Percentiles rank a stretch among this genome's conserved stretches.
Conservation (phyloP, 2,113 vertebrate genomes). For the Haemorhous mexicanus region DNA sequence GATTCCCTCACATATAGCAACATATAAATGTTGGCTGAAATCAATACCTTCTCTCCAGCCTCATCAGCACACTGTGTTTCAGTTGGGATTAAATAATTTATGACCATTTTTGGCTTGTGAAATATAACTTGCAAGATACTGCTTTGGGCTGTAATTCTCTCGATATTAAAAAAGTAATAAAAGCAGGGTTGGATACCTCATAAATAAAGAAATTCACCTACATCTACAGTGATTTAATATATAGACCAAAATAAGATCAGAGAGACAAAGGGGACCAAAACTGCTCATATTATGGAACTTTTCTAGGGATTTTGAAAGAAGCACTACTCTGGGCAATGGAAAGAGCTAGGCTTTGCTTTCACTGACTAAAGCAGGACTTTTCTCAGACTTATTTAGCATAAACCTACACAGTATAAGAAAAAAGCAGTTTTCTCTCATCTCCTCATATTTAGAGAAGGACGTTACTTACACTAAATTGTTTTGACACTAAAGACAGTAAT, state of each 20-base stretch:
- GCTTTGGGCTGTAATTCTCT: background rate
- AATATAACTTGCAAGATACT: background rate
- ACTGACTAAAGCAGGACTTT: background rate
- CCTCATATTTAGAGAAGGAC: background rate
- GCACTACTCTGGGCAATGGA: background rate
- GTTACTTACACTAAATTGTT: background rate
- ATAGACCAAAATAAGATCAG: background rate
- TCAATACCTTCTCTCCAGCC: background rate
- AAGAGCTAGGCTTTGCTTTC: background rate
- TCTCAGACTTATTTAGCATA: background rate
- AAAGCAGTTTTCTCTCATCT: background rate
- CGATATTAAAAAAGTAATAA: slow-evolving; percentile 9
- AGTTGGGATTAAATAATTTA: slow-evolving; percentile 30
- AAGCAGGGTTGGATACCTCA: background rate
- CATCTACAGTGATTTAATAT: background rate
- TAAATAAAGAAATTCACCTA: slow-evolving; percentile 7
- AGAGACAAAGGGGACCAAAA: background rate
- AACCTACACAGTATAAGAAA: background rate
- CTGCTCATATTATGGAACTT: background rate
- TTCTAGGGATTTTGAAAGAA: background rate
- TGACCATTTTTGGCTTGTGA: background rate
- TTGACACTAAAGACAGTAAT: background rate
- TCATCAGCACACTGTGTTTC: background rate
- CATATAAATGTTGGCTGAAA: background rate
- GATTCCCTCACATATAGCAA: background rate